Evolutionary conservation across 2,113 vertebrate species (phyloP).

Genomic region (Tauraco erythrolophus): DNA sequence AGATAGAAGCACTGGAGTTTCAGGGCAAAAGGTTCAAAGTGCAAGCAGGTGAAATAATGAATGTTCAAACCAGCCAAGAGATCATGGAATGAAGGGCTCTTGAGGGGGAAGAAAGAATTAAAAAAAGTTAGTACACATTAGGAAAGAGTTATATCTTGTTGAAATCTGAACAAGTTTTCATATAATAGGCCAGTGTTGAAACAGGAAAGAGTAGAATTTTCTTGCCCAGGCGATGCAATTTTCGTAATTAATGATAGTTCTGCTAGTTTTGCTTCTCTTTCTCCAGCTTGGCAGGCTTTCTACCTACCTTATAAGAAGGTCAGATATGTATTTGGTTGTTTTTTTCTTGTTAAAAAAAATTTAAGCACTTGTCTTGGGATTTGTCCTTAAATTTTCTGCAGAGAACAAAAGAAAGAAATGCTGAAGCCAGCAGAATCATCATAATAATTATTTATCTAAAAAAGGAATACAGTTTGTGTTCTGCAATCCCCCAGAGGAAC

Average conservation of each 20-base stretch:
- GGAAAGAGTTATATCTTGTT: not conserved
- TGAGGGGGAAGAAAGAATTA: not conserved
- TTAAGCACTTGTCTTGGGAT: not conserved
- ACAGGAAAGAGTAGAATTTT: not conserved
- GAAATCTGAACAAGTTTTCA: not conserved
- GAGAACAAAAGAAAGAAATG: slow-evolving; percentile 1
- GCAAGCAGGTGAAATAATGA: not conserved
- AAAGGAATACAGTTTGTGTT: not conserved
- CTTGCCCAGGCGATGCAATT: not conserved
- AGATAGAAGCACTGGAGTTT: not conserved
- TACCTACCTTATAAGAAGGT: not conserved
- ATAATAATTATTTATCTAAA: not conserved
- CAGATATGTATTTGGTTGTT: not conserved
- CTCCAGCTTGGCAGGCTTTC: not conserved
- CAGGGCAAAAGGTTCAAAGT: not conserved
- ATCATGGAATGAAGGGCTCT: not conserved
- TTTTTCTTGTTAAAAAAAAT: not conserved
- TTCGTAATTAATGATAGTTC: not conserved
- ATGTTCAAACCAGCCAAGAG: not conserved
- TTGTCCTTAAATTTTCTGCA: not conserved
- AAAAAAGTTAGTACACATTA: not conserved
- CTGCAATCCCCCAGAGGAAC: not conserved
- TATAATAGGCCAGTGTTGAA: not conserved
- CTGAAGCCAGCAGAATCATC: slow-evolving; percentile 19
- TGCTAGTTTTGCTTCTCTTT: not conserved